Evolutionary conservation across 2,888 invertebrate genomes (phyloP), one percentile per base, ranked within the genome.

Genomic region (Heliothis peltigera): DNA sequence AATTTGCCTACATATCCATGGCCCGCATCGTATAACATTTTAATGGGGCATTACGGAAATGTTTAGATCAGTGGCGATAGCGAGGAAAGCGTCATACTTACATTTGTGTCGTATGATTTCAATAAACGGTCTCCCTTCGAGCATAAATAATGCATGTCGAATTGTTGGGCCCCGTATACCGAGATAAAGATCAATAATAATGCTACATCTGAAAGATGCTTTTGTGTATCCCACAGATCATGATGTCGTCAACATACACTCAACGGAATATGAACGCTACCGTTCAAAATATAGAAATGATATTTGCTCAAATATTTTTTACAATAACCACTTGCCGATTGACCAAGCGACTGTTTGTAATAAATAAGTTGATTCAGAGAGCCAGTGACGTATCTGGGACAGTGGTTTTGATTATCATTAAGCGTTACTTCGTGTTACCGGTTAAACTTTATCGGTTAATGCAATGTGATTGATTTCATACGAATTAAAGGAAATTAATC

Each of bases 91-190:
- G 71, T 79, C 70, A 79, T 75, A 70, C 75, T 78, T 84, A 84
- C 86, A 87, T 89, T 90, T 89, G 89, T 91, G 86, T 87, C 89
- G 84, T 89, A 91, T 89, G 87, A 92, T 93, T 92, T 93, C 92
- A 92, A 94, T 92, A 92, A 91, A 89, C 86, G 86, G 80, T 77
- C 88, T 84, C 91, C 92, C 92, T 86, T 80, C 72, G 82, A 86
- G 87, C 84, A 93, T 94, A 92, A 94, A 94, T 94, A 93, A 94
- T 93, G 92, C 89, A 92, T 92, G 92, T 91, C 90, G 89, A 92
- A 92, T 92, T 90, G 89, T 86, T 85, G 79, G 75, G 83, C 65
- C 83, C 87, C 84, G 84, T 86, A 84, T 80, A 74, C 64, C 52
- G 73, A 80, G 86, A 90, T 89, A 89, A 86, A 82, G 85, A 90